Percentiles rank a stretch among this genome's conserved stretches.
These are phyloP conservation scores for Poecile montanus DNA, from an alignment of 2,797 vertebrate species.

Conservation along the genomic window DNA sequence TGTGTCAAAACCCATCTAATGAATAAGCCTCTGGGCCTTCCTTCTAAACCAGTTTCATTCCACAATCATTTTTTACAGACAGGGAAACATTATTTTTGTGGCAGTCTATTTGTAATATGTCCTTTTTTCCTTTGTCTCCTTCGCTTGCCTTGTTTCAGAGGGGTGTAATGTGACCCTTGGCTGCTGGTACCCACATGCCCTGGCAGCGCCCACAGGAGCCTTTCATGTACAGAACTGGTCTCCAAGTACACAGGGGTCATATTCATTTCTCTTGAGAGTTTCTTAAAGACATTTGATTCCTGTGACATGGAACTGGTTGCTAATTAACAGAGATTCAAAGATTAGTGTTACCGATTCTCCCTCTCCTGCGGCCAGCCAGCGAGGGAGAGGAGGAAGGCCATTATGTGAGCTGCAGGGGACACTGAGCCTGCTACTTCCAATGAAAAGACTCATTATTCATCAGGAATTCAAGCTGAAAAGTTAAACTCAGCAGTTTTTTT, in stretches of 20 bases:
- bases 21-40: background rate
- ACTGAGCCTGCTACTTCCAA: background rate
- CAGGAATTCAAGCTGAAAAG: background rate
- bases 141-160: background rate
- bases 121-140: background rate
- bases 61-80: background rate
- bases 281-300: slow-evolving; percentile 18
- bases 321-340: slow-evolving; percentile 63
- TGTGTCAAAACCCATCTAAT: background rate
- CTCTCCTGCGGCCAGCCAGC: background rate
- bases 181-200: background rate
- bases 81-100: background rate
- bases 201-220: fast-evolving
- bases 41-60: background rate
- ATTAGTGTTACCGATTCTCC: background rate
- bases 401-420: background rate
- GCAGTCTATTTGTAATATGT: background rate
- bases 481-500: background rate
- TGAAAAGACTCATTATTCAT: background rate
- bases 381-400: background rate
- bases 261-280: background rate
- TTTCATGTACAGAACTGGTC: background rate
- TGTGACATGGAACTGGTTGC: slow-evolving; percentile 45
- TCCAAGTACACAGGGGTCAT: background rate
- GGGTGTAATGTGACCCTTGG: background rate